Evolutionary conservation across 2,888 invertebrate species (phyloP).

Genomic region (Tachina lurida): DNA sequence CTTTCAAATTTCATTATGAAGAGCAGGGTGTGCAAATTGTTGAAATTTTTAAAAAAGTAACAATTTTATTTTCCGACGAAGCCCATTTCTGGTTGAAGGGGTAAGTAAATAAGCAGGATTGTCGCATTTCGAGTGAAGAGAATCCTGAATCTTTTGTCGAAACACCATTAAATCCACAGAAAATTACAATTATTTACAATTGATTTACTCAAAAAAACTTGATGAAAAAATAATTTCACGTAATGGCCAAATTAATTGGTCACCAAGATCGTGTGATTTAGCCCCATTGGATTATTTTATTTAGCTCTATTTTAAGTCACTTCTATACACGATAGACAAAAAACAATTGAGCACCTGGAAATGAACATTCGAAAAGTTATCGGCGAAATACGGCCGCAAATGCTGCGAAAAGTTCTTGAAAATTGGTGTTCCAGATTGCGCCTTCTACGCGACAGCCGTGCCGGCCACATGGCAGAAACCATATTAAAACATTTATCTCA

Average conservation of each 20-base stretch:
- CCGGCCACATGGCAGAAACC: not conserved
- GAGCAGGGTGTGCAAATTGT: no score
- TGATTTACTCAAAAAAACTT: not conserved
- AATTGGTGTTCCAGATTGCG: not conserved
- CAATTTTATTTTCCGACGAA: not conserved
- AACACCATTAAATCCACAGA: not conserved
- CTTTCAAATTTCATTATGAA: no score
- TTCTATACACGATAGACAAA: not conserved
- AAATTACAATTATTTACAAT: not conserved
- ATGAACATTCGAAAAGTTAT: not conserved
- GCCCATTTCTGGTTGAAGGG: not conserved
- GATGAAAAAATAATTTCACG: not conserved
- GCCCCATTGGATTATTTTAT: not conserved
- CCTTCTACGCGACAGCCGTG: not conserved
- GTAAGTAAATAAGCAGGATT: not conserved
- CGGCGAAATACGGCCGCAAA: not conserved
- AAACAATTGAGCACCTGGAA: not conserved
- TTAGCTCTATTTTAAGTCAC: not conserved
- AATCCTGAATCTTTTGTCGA: not conserved
- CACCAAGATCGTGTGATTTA: not conserved
- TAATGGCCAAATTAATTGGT: not conserved
- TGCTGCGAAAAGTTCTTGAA: not conserved
- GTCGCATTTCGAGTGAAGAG: not conserved
- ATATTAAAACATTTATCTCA: not conserved
- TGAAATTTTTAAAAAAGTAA: no score